Percentiles rank a stretch among this genome's conserved stretches.
phyloP scores from a whole-genome alignment of 2,797 vertebrate species.

The Galago senegalensis region DNA sequence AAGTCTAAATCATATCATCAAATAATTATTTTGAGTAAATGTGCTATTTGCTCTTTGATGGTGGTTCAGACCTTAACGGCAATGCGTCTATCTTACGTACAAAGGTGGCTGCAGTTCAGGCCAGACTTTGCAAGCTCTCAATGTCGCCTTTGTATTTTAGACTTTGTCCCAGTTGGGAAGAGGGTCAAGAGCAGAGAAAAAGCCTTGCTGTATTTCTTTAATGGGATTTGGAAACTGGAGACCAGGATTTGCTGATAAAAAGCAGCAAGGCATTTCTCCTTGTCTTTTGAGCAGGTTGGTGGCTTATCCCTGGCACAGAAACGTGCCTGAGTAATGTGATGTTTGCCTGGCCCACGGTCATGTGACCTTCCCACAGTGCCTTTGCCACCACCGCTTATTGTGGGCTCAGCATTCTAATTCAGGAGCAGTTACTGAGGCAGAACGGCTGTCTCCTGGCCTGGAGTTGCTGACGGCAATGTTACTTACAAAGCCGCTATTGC shows the following conservation, averaged over 20 bases:
- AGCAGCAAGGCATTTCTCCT: not conserved
- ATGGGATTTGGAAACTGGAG: conserved; percentile 25
- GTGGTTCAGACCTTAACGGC: not conserved
- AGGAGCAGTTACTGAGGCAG: not conserved
- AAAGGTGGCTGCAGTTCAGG: not conserved
- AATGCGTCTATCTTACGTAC: not conserved
- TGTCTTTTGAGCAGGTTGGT: not conserved
- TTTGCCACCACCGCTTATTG: not conserved
- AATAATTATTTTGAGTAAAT: conserved; percentile 69
- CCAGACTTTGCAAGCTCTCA: not conserved
- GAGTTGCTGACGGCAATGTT: conserved; percentile 10
- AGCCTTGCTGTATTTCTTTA: not conserved
- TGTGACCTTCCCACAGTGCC: not conserved
- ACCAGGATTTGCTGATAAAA: conserved; percentile 28
- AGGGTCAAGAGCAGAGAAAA: not conserved
- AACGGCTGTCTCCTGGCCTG: not conserved
- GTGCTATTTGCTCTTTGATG: not conserved
- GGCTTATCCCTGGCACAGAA: not conserved
- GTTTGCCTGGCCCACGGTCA: not conserved
- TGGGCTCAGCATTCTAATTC: not conserved
- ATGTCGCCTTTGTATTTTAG: not conserved
- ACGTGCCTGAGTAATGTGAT: not conserved
- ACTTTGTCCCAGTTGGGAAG: not conserved
- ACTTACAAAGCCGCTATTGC: not conserved
- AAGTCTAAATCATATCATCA: conserved; percentile 43